phyloP scores from a whole-genome alignment of 2,797 vertebrate genomes.

The Cyclopterus lumpus region DNA sequence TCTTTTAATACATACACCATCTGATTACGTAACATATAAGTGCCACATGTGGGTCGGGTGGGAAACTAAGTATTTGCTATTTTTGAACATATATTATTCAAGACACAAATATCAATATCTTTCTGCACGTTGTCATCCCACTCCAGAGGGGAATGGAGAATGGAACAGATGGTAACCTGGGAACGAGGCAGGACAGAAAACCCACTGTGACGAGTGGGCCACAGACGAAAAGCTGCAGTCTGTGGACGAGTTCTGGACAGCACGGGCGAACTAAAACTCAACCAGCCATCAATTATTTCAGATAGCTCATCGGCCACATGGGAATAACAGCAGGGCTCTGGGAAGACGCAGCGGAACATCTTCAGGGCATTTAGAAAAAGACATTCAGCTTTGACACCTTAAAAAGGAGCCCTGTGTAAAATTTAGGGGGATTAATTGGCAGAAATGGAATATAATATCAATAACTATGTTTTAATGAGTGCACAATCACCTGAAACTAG shows the following conservation, averaged over 20 bases:
- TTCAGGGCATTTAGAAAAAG: neutral
- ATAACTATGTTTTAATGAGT: neutral
- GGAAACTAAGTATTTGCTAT: constrained; percentile 29
- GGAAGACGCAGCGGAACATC: constrained; percentile 19
- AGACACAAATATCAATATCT: constrained; percentile 17
- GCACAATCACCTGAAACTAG: neutral
- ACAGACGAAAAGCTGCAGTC: constrained; percentile 21
- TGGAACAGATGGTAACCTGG: constrained; percentile 6
- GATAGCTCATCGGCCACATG: constrained; percentile 14
- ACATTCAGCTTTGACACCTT: neutral
- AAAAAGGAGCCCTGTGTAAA: neutral
- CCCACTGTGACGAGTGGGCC: constrained; percentile 20
- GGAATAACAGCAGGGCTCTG: constrained; percentile 20
- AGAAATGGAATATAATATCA: neutral
- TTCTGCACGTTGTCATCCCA: neutral
- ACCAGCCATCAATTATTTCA: constrained; percentile 30
- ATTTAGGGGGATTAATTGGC: neutral
- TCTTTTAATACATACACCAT: constrained; percentile 41
- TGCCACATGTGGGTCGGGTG: constrained; percentile 48
- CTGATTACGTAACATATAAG: constrained; percentile 30
- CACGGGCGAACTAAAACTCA: constrained; percentile 24
- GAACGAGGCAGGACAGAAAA: neutral
- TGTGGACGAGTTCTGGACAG: constrained; percentile 38
- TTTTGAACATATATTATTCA: constrained; percentile 15
- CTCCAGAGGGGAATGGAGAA: constrained; percentile 5